Percentiles rank a stretch among this genome's conserved stretches.
Conservation (phyloP, 1,140 invertebrate genomes). For the Lasaia peninsularis region DNA sequence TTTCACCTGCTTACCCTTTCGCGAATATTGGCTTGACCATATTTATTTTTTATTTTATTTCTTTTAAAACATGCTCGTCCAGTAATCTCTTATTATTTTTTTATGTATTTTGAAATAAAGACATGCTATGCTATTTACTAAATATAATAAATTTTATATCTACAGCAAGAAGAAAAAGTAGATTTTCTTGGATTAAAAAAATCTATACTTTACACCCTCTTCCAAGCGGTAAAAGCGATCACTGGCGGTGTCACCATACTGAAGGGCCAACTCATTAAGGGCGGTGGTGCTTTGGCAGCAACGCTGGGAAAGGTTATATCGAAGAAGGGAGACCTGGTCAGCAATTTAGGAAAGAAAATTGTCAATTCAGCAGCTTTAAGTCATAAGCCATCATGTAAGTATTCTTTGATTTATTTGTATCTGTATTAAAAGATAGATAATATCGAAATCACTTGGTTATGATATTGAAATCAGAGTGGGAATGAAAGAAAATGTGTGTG, state of each 20-base stretch:
- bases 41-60: too few species aligned
- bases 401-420: background rate
- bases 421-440: background rate
- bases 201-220: slow-evolving; percentile 86
- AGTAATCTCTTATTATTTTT: too few species aligned
- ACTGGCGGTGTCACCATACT: slow-evolving; percentile 89
- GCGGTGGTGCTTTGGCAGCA: slow-evolving; percentile 85
- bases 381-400: slow-evolving; percentile 65
- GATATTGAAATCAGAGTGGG: too few species aligned
- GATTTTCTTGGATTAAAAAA: slow-evolving; percentile 88
- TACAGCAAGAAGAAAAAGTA: slow-evolving; percentile 76
- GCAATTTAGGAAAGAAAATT: slow-evolving; percentile 85
- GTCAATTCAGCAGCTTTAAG: slow-evolving; percentile 83
- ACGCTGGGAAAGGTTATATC: slow-evolving; percentile 85
- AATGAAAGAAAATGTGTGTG: too few species aligned
- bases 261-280: slow-evolving; percentile 90
- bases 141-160: background rate
- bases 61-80: too few species aligned
- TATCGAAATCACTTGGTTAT: too few species aligned
- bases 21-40: too few species aligned
- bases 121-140: background rate
- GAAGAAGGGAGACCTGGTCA: slow-evolving; percentile 84
- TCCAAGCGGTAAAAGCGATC: slow-evolving; percentile 91
- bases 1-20: too few species aligned
- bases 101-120: too few species aligned